phyloP scores from a whole-genome alignment of 1,140 invertebrate genomes.

The Whitmania pigra region DNA sequence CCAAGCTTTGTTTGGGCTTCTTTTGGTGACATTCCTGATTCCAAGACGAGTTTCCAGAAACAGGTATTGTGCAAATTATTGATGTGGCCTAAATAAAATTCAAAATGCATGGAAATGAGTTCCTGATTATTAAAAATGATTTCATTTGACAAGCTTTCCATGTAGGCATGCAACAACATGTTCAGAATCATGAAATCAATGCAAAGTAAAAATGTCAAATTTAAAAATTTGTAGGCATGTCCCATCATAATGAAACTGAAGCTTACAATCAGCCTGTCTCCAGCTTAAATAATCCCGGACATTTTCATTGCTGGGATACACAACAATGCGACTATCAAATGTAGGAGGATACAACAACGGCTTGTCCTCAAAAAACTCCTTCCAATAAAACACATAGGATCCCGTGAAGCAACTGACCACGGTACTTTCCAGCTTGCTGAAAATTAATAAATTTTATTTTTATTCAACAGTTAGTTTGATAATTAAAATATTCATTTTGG shows the following conservation, averaged over 20 bases:
- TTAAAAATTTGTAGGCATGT: neutral
- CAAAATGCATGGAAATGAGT: neutral
- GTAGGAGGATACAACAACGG: conserved; percentile 67
- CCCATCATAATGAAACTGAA: neutral
- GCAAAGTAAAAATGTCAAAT: too few relatives aligned
- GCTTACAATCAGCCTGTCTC: conserved; percentile 80
- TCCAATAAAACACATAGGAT: conserved; percentile 77
- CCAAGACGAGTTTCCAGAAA: conserved; percentile 78
- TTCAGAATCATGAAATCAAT: neutral
- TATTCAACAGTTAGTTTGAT: conserved; percentile 10
- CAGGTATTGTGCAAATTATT: conserved; percentile 95
- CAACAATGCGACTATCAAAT: conserved; percentile 74
- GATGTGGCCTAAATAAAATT: conserved; percentile 53
- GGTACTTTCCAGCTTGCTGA: conserved; percentile 66
- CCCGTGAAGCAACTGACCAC: conserved; percentile 77
- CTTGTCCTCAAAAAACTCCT: conserved; percentile 56
- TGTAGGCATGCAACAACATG: neutral
- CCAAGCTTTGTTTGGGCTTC: conserved; percentile 65
- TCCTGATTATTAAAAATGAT: neutral
- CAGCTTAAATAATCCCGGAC: conserved; percentile 84
- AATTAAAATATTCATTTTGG: neutral
- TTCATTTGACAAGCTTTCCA: neutral
- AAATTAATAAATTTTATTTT: conserved; percentile 26
- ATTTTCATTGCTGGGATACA: conserved; percentile 77
- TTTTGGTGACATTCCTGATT: conserved; percentile 56